Percentiles rank a stretch among this genome's conserved stretches.
phyloP scores from a whole-genome alignment of 2,113 vertebrate genomes.

The Loxodonta africana region DNA sequence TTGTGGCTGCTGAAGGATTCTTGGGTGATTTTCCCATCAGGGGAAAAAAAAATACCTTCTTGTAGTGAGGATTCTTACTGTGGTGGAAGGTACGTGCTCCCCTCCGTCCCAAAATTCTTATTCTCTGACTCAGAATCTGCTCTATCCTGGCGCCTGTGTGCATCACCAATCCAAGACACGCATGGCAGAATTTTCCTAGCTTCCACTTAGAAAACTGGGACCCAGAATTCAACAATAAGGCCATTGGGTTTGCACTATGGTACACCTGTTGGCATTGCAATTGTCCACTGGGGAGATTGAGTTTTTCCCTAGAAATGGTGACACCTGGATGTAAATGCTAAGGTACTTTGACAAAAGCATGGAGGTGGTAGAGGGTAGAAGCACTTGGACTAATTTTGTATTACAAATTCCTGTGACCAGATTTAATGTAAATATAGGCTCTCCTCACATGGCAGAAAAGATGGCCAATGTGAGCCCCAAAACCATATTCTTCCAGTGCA shows the following conservation, averaged over 20 bases:
- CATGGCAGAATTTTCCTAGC: neutral
- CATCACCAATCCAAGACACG: neutral
- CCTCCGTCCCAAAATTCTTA: too few species aligned
- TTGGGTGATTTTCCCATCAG: neutral
- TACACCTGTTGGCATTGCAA: too few species aligned
- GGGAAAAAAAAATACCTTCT: neutral
- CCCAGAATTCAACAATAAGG: neutral
- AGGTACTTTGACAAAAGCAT: neutral
- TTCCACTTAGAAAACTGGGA: accelerated
- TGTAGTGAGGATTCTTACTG: neutral
- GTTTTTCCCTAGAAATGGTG: neutral
- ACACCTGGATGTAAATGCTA: neutral
- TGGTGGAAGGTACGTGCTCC: too few species aligned
- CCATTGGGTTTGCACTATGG: neutral
- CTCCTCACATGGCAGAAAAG: neutral
- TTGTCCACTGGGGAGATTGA: neutral
- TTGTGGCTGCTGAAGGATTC: neutral
- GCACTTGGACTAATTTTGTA: neutral
- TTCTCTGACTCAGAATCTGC: accelerated
- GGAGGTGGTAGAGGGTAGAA: neutral
- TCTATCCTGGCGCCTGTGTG: neutral
- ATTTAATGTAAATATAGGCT: neutral
- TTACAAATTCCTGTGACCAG: neutral
- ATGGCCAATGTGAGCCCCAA: neutral
- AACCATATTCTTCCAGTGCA: neutral